A percentile compares a stretch with the other conserved stretches of the same genome.
These are phyloP conservation scores for Bombus cullumanus DNA, from an alignment of 1,140 invertebrate genomes.

Conservation along the genomic window DNA sequence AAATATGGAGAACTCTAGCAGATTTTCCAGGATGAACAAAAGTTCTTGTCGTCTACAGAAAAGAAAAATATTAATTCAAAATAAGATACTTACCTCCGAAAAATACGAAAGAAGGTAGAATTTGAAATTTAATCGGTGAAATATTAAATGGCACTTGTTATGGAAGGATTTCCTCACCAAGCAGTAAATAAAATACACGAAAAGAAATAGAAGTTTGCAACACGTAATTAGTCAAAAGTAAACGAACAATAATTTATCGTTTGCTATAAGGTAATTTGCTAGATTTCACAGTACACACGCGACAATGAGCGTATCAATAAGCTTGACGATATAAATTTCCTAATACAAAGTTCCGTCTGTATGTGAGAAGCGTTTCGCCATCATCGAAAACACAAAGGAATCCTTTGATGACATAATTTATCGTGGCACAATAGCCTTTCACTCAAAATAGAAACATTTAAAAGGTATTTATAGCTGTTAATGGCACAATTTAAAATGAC, in stretches of 20 bases:
- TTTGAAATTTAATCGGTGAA: too few relatives aligned
- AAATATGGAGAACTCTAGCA: too few relatives aligned
- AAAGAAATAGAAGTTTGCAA: neutral
- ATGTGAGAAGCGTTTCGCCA: neutral
- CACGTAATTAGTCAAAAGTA: neutral
- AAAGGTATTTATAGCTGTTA: constrained; percentile 28
- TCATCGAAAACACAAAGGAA: neutral
- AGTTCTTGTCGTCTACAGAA: too few relatives aligned
- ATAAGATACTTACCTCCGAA: too few relatives aligned
- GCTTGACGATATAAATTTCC: constrained; percentile 15
- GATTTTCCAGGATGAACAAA: too few relatives aligned
- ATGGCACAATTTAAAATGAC: neutral
- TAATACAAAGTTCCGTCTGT: too few relatives aligned
- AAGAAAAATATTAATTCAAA: too few relatives aligned
- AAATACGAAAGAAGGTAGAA: too few relatives aligned
- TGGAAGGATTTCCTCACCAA: neutral
- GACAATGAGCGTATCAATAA: constrained; percentile 5
- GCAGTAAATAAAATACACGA: neutral
- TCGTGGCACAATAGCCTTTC: neutral
- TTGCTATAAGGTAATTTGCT: neutral
- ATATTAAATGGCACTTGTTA: too few relatives aligned
- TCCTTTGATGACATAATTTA: constrained; percentile 19
- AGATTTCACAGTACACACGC: neutral
- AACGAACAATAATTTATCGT: neutral
- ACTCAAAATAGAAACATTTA: neutral